Evolutionary conservation across 2,797 vertebrate species (phyloP).

Genomic region (Pangasius larnaudii): DNA sequence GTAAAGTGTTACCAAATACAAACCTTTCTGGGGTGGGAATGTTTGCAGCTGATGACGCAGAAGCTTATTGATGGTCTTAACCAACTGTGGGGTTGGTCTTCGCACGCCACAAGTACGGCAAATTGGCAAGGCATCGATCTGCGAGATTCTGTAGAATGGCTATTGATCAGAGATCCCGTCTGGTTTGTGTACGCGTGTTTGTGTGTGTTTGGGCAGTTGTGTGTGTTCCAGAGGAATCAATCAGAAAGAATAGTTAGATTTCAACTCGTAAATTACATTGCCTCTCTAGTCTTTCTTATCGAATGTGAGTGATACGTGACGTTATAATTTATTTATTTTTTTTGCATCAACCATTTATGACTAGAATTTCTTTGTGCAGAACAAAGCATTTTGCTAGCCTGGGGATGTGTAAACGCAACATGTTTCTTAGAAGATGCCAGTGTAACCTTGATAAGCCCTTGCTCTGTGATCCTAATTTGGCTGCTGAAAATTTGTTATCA

Average conservation of each 20-base stretch:
- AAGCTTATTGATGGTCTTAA: slow-evolving; percentile 37
- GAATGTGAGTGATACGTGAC: neutral
- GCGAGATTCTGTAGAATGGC: slow-evolving; percentile 39
- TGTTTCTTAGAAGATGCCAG: neutral
- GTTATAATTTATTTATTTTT: neutral
- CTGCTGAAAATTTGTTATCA: neutral
- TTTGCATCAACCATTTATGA: neutral
- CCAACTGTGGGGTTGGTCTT: slow-evolving; percentile 37
- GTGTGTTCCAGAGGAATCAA: slow-evolving; percentile 10
- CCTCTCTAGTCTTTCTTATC: neutral
- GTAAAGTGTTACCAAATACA: neutral
- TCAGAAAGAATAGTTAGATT: slow-evolving; percentile 18
- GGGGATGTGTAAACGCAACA: neutral
- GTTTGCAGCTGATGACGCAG: slow-evolving; percentile 18
- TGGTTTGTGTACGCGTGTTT: slow-evolving; percentile 17
- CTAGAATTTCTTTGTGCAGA: neutral
- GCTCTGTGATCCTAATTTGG: neutral
- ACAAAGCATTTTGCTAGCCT: neutral
- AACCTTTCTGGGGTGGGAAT: neutral
- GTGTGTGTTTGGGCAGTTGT: neutral
- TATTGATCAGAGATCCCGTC: slow-evolving; percentile 32
- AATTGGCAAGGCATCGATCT: slow-evolving; percentile 45
- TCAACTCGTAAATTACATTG: slow-evolving; percentile 2
- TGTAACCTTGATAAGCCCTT: neutral
- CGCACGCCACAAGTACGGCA: slow-evolving; percentile 23